phyloP scores from a whole-genome alignment of 2,797 vertebrate genomes.

The Alca torda region DNA sequence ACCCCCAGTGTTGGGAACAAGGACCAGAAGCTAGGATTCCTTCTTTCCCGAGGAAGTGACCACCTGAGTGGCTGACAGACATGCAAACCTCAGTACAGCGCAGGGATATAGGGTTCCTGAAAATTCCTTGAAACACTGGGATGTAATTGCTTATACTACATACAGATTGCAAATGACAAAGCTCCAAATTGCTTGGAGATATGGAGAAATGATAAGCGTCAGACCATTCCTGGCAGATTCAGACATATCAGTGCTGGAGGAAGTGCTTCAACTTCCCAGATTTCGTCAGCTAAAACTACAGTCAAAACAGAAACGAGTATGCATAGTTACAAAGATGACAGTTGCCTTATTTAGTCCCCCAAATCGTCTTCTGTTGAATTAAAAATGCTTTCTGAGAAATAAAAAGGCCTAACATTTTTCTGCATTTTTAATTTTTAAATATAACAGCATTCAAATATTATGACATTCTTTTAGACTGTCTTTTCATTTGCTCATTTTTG shows the following conservation, averaged over 20 bases:
- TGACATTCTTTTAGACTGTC: background rate
- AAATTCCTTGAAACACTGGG: background rate
- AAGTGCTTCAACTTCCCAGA: background rate
- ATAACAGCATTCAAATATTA: background rate
- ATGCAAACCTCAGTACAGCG: background rate
- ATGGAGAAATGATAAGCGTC: background rate
- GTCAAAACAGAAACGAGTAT: background rate
- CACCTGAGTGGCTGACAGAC: background rate
- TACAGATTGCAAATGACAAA: background rate
- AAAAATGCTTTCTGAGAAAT: background rate
- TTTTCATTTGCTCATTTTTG: background rate
- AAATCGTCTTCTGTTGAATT: constrained; percentile 1
- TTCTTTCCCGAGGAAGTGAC: background rate
- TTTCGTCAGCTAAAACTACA: background rate
- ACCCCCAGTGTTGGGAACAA: background rate
- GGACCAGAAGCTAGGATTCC: background rate
- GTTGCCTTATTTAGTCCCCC: background rate
- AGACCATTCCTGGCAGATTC: background rate
- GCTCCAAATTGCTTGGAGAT: background rate
- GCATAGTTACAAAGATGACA: background rate
- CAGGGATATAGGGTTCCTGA: background rate
- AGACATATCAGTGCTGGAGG: background rate
- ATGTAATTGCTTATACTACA: background rate
- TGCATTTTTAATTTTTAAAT: background rate
- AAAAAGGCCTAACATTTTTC: background rate